Evolutionary conservation across 2,888 invertebrate species (phyloP).

Genomic region (Apomyelois bistriatella): DNA sequence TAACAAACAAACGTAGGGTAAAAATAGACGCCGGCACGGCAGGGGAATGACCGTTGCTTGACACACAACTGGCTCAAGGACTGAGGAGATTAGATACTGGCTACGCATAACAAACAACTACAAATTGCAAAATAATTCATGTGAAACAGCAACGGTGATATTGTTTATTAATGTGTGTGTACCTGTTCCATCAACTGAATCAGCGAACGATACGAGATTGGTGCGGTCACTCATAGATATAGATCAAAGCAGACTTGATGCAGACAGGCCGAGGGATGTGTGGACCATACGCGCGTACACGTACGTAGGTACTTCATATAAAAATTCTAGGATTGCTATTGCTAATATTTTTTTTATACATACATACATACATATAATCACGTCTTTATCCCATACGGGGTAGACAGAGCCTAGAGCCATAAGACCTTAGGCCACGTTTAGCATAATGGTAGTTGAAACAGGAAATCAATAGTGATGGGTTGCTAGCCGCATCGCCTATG

Average conservation of each 20-base stretch:
- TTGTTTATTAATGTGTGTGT: neutral
- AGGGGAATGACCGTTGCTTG: conserved; percentile 74
- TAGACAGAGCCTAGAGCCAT: too few species aligned
- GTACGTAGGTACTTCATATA: too few species aligned
- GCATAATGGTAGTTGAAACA: too few species aligned
- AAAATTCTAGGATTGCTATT: too few species aligned
- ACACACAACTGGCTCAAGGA: conserved; percentile 77
- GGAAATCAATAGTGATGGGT: too few species aligned
- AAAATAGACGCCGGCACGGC: conserved; percentile 64
- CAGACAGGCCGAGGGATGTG: too few species aligned
- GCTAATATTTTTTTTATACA: too few species aligned
- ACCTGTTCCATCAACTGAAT: neutral
- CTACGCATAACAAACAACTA: conserved; percentile 61
- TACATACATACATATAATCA: too few species aligned
- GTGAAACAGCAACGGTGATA: conserved; percentile 9
- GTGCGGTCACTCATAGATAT: neutral
- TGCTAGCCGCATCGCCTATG: too few species aligned
- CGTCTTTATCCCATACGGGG: too few species aligned
- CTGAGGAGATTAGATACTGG: conserved; percentile 73
- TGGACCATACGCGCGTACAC: too few species aligned
- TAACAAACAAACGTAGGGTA: conserved; percentile 66
- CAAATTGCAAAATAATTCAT: conserved; percentile 58
- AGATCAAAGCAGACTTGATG: neutral
- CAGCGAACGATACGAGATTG: neutral
- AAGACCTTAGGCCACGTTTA: too few species aligned